Evolutionary conservation across 1,140 invertebrate genomes (phyloP).

Genomic region (Tetragnatha versicolor): DNA sequence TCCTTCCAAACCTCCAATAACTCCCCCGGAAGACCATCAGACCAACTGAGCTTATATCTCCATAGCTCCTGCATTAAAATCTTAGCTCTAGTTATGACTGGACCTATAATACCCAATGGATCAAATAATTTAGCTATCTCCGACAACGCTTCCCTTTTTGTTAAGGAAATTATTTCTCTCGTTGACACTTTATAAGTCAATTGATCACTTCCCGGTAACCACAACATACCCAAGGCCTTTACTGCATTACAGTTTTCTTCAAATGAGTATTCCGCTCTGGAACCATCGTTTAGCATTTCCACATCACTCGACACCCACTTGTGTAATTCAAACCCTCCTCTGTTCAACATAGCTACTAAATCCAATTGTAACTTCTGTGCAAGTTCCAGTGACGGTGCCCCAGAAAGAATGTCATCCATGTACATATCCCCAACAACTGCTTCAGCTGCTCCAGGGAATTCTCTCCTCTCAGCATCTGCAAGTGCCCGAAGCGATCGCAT

Average conservation of each 20-base stretch:
- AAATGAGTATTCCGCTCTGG: too few relatives aligned
- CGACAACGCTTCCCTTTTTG: conserved; percentile 60
- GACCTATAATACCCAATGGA: conserved; percentile 62
- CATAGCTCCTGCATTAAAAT: conserved; percentile 64
- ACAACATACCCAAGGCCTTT: conserved; percentile 51
- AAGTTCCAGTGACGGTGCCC: conserved; percentile 47
- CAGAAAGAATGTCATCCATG: conserved; percentile 60
- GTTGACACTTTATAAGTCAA: conserved; percentile 15
- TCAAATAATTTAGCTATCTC: conserved; percentile 62
- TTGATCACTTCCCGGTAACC: conserved; percentile 36
- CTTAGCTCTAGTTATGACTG: conserved; percentile 61
- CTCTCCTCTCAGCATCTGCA: background rate
- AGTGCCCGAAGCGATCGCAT: background rate
- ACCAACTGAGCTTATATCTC: conserved; percentile 60
- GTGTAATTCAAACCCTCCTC: conserved; percentile 60
- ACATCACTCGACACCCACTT: conserved; percentile 62
- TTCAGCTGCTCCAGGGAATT: background rate
- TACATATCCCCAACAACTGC: background rate
- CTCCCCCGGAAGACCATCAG: conserved; percentile 59
- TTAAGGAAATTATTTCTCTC: background rate
- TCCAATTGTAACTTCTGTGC: conserved; percentile 30
- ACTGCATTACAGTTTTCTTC: conserved; percentile 3
- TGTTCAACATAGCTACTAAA: conserved; percentile 39
- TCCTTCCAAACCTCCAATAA: background rate
- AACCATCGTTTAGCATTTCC: background rate